Evolutionary conservation across 1,140 invertebrate species (phyloP).

Genomic region (Akabosia matsudoensis): DNA sequence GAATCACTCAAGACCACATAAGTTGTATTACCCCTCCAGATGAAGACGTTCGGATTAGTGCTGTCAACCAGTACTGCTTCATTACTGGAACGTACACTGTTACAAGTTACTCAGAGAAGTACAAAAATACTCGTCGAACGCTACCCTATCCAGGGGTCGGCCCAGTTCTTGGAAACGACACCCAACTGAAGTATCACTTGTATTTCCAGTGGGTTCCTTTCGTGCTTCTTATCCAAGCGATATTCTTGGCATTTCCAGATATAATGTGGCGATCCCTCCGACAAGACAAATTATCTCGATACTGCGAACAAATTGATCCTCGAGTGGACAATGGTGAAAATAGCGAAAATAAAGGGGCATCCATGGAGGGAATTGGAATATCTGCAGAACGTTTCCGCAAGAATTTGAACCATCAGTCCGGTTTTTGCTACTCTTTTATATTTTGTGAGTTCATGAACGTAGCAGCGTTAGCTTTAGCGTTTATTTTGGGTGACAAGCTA

Average conservation of each 20-base stretch:
- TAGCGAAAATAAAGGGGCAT: neutral
- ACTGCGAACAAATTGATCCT: neutral
- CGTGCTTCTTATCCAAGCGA: slow-evolving; percentile 53
- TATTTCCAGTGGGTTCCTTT: slow-evolving; percentile 57
- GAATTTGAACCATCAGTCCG: neutral
- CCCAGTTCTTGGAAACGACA: slow-evolving; percentile 24
- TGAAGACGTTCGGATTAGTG: slow-evolving; percentile 48
- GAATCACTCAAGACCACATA: neutral
- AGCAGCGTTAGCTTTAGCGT: neutral
- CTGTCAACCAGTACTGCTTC: slow-evolving; percentile 50
- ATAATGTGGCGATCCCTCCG: slow-evolving; percentile 49
- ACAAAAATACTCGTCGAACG: neutral
- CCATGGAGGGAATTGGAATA: neutral
- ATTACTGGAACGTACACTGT: slow-evolving; percentile 51
- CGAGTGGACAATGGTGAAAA: neutral
- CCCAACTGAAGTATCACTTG: slow-evolving; percentile 43
- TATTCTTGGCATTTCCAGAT: slow-evolving; percentile 52
- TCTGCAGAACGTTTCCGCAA: neutral
- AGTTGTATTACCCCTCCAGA: slow-evolving; percentile 12
- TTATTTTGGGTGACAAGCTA: neutral
- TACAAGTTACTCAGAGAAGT: slow-evolving; percentile 28
- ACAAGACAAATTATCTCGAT: neutral
- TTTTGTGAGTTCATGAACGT: neutral
- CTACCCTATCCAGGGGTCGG: slow-evolving; percentile 48
- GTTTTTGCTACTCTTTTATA: neutral